Percentiles rank a stretch among this genome's conserved stretches.
phyloP scores from a whole-genome alignment of 2,797 vertebrate genomes.

The Lophius americanus region DNA sequence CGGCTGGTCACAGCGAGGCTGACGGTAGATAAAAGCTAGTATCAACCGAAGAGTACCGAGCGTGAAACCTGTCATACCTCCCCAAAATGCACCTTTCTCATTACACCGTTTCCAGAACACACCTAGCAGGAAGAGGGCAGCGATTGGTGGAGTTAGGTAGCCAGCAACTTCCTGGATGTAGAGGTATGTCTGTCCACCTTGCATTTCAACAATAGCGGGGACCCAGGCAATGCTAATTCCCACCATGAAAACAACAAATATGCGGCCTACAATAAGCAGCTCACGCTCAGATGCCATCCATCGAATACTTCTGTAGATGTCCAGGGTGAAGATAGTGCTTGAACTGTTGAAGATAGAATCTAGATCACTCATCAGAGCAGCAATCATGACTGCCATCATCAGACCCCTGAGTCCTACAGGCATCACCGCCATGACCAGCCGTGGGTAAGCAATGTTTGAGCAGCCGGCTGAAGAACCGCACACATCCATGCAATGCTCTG shows the following conservation, averaged over 20 bases:
- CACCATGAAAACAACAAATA: slow-evolving; percentile 97
- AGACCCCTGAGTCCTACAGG: slow-evolving; percentile 95
- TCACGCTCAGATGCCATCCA: slow-evolving; percentile 87
- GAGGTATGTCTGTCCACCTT: slow-evolving; percentile 98
- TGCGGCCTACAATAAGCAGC: slow-evolving; percentile 90
- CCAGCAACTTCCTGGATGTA: slow-evolving; percentile 99
- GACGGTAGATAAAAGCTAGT: slow-evolving; percentile 92
- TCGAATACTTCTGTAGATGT: slow-evolving; percentile 92
- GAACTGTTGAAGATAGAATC: slow-evolving; percentile 99
- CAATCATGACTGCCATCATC: slow-evolving; percentile 99
- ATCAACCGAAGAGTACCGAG: slow-evolving; percentile 88
- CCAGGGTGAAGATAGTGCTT: slow-evolving; percentile 98
- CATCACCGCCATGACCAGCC: slow-evolving; percentile 95
- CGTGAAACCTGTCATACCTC: slow-evolving; percentile 90
- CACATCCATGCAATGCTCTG: slow-evolving; percentile 96
- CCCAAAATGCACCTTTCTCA: slow-evolving; percentile 95
- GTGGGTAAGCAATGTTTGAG: slow-evolving; percentile 98
- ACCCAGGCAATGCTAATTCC: slow-evolving; percentile 97
- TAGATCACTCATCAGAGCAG: slow-evolving; percentile 98
- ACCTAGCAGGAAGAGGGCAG: slow-evolving; percentile 94
- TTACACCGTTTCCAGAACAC: slow-evolving; percentile 98
- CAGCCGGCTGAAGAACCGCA: slow-evolving; percentile 96
- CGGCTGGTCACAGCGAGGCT: slow-evolving; percentile 90
- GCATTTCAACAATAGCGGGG: slow-evolving; percentile 97
- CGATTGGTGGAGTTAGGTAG: slow-evolving; percentile 96